Percentiles rank a stretch among this genome's conserved stretches.
phyloP scores from a whole-genome alignment of 2,797 vertebrate species.

The Ataeniobius toweri region DNA sequence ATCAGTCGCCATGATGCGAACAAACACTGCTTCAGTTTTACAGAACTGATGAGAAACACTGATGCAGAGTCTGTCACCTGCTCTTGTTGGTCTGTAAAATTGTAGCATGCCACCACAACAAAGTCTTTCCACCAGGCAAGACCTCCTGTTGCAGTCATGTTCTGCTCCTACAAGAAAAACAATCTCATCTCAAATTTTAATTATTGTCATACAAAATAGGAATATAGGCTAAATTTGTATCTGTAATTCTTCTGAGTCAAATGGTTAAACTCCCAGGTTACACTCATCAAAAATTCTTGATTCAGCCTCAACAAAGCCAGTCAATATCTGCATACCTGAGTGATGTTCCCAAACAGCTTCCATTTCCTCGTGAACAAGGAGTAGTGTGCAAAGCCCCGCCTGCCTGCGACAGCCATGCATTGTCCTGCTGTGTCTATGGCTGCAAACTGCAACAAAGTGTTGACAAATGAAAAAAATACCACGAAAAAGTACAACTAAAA shows the following conservation, averaged over 20 bases:
- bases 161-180: conserved; percentile 87
- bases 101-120: conserved; percentile 96
- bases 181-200: not conserved
- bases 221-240: too few relatives aligned
- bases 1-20: not conserved
- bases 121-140: conserved; percentile 98
- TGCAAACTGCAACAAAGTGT: conserved; percentile 84
- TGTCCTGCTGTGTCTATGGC: conserved; percentile 95
- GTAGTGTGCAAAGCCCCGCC: conserved; percentile 97
- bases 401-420: conserved; percentile 94
- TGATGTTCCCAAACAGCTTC: conserved; percentile 98
- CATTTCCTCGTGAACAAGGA: conserved; percentile 96
- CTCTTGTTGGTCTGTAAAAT: conserved; percentile 93
- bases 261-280: too few relatives aligned
- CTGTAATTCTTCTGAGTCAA: too few relatives aligned
- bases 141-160: conserved; percentile 96
- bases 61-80: conserved; percentile 80
- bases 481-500: not conserved
- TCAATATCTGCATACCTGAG: conserved; percentile 83
- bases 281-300: too few relatives aligned
- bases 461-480: not conserved
- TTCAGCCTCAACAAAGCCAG: too few relatives aligned
- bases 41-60: too few relatives aligned
- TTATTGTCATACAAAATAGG: not conserved
- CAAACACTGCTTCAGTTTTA: not conserved